Percentiles rank a stretch among this genome's conserved stretches.
These are phyloP conservation scores for Alces alces DNA, from an alignment of 2,113 vertebrate genomes.

Conservation along the genomic window DNA sequence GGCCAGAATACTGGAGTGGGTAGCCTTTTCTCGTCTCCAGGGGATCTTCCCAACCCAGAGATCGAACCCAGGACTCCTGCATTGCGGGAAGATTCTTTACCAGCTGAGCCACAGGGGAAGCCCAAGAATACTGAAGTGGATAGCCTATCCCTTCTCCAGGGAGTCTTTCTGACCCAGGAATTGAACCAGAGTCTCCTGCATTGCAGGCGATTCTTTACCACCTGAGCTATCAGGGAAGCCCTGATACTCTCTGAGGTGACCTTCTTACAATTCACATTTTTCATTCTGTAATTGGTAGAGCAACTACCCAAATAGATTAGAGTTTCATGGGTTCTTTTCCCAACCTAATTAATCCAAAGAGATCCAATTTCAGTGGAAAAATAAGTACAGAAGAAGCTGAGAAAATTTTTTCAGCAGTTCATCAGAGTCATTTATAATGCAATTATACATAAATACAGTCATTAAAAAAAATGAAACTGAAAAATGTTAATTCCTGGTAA, in stretches of 20 bases:
- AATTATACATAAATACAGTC: neutral
- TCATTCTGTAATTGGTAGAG: neutral
- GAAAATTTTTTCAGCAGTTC: neutral
- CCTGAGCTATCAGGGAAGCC: neutral
- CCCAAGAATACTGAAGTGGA: neutral
- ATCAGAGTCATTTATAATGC: neutral
- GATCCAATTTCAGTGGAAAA: neutral
- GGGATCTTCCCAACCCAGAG: neutral
- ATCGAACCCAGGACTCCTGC: accelerated
- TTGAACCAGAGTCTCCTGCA: neutral
- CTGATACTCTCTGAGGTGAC: neutral
- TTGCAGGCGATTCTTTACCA: neutral
- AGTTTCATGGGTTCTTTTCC: neutral
- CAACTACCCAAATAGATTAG: neutral
- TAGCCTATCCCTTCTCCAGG: neutral
- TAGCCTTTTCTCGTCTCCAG: neutral
- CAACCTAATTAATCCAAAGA: neutral
- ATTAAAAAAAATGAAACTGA: neutral
- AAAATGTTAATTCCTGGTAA: neutral
- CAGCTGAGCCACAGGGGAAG: neutral
- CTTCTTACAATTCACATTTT: neutral
- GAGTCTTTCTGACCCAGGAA: neutral
- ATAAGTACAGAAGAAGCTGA: neutral
- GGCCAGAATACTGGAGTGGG: neutral
- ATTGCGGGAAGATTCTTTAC: neutral